Evolutionary conservation across 2,113 vertebrate genomes (phyloP), one percentile per base, ranked within the genome.

Genomic region (Lepidothrix coronata): DNA sequence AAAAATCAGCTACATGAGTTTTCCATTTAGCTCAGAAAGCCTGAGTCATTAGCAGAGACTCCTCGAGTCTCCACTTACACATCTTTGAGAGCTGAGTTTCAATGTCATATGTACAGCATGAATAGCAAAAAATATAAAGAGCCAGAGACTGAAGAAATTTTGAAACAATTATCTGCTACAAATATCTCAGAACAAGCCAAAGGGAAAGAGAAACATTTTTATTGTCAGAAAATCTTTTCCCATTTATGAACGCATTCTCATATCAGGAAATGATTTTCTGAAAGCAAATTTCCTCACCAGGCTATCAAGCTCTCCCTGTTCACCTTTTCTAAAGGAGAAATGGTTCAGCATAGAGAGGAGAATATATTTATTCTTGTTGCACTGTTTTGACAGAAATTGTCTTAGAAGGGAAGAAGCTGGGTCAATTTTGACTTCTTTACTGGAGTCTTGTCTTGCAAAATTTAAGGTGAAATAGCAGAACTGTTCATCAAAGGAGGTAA

Each of bases 231-330:
- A 90, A 91, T 91, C 74, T 85, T 96, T 89, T 85, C 62, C 71
- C 62, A 73, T 82, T 91, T 96, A 88, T 79, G 71, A 91, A 83
- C 76, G 49, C 28, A 73, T 85, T 70, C 78, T 93, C 43, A 19
- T 76, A 83, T 49, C 58, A 93, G 92, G 88, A 96, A 93, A 96
- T 93, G 0, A 93, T 88, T 88, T 85, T 93, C 88, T 73, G 58
- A 94, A 93, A 93, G 82, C 31, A 93, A 90, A 95, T 95, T 93
- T 95, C 74, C 90, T 90, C 49, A 76, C 66, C 58, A 72, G 66
- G 74, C 62, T 82, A 85, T 88, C 85, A 83, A 85, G 63, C 14
- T 88, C 57, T 62, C 49, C 31, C n/a, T 73, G 41, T 44, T 88
- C 74, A 74, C 37, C 18, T 90, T 76, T 79, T 80, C 78, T 62